These are phyloP conservation scores for Mastomys natalensis DNA, from an alignment of 2,113 vertebrate genomes.

Conservation along the genomic window DNA sequence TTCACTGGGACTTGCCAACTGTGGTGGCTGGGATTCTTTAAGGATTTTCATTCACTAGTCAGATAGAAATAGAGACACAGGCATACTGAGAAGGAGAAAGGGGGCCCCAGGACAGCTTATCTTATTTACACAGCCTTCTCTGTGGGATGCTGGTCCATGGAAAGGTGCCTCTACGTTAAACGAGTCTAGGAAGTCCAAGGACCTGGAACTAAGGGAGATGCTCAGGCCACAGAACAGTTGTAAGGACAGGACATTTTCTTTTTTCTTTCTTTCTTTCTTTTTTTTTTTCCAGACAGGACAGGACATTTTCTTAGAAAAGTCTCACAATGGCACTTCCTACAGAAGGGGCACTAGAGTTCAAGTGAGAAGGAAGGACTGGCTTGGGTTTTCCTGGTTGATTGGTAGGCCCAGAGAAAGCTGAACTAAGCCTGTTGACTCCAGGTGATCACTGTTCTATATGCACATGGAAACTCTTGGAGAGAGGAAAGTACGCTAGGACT, in stretches of 20 bases:
- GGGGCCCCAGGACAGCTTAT: background rate
- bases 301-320: background rate
- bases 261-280: too few relatives aligned
- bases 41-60: background rate
- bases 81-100: background rate
- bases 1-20: background rate
- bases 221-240: background rate
- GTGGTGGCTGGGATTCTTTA: background rate
- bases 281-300: too few relatives aligned
- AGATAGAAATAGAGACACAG: background rate
- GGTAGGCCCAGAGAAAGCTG: background rate
- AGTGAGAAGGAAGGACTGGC: background rate
- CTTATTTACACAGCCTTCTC: rapidly evolving
- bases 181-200: background rate
- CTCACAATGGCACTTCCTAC: background rate
- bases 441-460: background rate
- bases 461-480: background rate
- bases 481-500: background rate
- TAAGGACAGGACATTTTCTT: too few relatives aligned
- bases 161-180: too few relatives aligned
- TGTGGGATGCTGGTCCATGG: background rate
- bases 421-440: background rate
- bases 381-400: background rate
- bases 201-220: background rate
- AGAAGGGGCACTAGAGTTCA: background rate